Conservation (phyloP, 2,888 invertebrate genomes). For the Entomobrya multifasciata region DNA sequence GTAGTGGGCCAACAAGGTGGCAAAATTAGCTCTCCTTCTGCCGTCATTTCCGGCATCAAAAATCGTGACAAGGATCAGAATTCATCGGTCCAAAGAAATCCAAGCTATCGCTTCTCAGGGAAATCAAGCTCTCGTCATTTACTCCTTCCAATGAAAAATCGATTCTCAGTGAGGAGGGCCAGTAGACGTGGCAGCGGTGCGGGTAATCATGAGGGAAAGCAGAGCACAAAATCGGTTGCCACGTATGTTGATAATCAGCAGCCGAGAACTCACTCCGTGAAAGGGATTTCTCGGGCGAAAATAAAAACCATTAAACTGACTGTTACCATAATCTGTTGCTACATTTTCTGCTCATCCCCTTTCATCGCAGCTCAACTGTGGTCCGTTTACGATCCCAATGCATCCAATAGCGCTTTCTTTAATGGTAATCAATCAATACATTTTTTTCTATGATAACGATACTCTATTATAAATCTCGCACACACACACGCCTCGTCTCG, state of each 20-base stretch:
- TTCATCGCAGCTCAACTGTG: slow-evolving; percentile 83
- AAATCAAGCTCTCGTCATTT: slow-evolving; percentile 56
- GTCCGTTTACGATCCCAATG: slow-evolving; percentile 84
- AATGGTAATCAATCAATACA: slow-evolving; percentile 77
- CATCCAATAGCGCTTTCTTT: slow-evolving; percentile 80
- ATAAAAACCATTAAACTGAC: slow-evolving; percentile 86
- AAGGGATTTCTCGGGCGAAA: slow-evolving; percentile 85
- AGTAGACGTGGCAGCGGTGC: background rate
- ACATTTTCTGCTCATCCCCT: slow-evolving; percentile 85
- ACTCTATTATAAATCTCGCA: too few species aligned
- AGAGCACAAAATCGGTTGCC: slow-evolving; percentile 47
- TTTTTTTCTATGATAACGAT: too few species aligned
- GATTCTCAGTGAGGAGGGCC: slow-evolving; percentile 38
- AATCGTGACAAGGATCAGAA: slow-evolving; percentile 59
- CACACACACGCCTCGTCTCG: too few species aligned
- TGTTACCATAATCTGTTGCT: slow-evolving; percentile 85
- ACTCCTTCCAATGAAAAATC: slow-evolving; percentile 30
- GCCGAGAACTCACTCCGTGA: slow-evolving; percentile 81
- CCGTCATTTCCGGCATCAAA: background rate
- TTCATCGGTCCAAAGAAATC: too few species aligned
- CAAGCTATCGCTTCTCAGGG: slow-evolving; percentile 56
- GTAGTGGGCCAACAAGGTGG: background rate
- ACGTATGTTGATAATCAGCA: slow-evolving; percentile 75
- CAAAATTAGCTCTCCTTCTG: background rate
- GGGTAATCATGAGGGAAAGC: slow-evolving; percentile 48